phyloP scores from a whole-genome alignment of 30 jellyfish, hydroid and myxozoan species.

The Chrysaora quinquecirrha region DNA sequence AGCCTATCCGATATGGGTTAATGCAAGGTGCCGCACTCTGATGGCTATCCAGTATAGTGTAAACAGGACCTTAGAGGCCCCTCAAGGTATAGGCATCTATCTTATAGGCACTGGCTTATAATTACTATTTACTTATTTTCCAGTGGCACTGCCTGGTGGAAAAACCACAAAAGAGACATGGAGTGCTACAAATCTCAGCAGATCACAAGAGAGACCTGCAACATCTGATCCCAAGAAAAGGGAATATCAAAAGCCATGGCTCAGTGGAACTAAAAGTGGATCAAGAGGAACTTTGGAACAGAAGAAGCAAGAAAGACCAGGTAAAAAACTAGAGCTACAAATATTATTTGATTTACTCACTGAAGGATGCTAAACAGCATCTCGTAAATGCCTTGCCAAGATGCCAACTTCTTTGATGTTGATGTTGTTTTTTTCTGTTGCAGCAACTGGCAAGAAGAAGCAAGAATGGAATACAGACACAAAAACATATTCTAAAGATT shows the following conservation, averaged over 20 bases:
- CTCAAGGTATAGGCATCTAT: too few relatives aligned
- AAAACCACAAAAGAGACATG: conserved; percentile 31
- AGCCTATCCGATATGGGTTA: too few relatives aligned
- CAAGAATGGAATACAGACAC: conserved; percentile 61
- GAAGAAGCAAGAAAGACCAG: conserved; percentile 23
- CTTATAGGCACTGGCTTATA: too few relatives aligned
- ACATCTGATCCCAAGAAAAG: conserved; percentile 60
- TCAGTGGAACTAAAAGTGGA: conserved; percentile 25
- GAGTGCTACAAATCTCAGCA: conserved; percentile 32
- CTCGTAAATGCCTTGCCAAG: too few relatives aligned
- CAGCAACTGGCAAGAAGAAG: conserved; percentile 42
- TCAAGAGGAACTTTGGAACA: conserved; percentile 8
- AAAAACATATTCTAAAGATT: conserved; percentile 47
- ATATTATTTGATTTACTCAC: too few relatives aligned
- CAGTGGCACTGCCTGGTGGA: conserved; percentile 70
- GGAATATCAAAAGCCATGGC: conserved; percentile 63
- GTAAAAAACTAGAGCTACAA: too few relatives aligned
- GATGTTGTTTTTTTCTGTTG: too few relatives aligned
- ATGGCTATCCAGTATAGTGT: too few relatives aligned
- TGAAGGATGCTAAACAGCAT: too few relatives aligned
- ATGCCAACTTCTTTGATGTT: too few relatives aligned
- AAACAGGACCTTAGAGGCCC: too few relatives aligned
- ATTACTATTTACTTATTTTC: neutral
- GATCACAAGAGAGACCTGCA: conserved; percentile 50
- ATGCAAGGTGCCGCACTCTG: too few relatives aligned